phyloP scores from a whole-genome alignment of 2,888 invertebrate species.

The Apomyelois bistriatella region DNA sequence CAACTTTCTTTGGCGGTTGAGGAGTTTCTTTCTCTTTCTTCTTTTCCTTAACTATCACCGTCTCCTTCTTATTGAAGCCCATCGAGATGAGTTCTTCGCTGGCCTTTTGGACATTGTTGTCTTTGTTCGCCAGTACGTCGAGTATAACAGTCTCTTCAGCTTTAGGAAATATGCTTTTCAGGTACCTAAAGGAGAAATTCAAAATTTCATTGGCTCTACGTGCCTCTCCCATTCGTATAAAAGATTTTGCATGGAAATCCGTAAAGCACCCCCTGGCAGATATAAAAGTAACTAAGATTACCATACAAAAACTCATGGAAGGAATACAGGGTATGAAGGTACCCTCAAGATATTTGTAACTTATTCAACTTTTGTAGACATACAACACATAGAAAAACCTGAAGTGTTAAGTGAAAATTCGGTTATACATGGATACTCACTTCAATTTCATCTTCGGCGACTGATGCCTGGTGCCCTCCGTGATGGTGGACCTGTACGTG shows the following conservation, averaged over 20 bases:
- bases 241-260: neutral
- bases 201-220: too few species aligned
- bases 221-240: neutral
- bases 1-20: constrained; percentile 71
- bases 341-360: too few species aligned
- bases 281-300: too few species aligned
- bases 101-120: constrained; percentile 94
- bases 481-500: constrained; percentile 78
- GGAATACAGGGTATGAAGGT: too few species aligned
- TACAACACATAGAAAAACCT: too few species aligned
- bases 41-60: constrained; percentile 44
- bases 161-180: constrained; percentile 94
- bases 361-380: too few species aligned
- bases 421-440: too few species aligned
- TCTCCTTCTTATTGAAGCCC: constrained; percentile 91
- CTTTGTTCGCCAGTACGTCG: constrained; percentile 90
- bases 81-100: constrained; percentile 88
- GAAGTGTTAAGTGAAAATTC: too few species aligned
- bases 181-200: constrained; percentile 80
- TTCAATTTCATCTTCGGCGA: constrained; percentile 96
- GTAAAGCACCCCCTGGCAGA: too few species aligned
- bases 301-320: too few species aligned
- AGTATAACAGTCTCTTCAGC: constrained; percentile 93
- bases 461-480: constrained; percentile 83
- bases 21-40: constrained; percentile 48